Evolutionary conservation across 2,888 invertebrate species (phyloP).

Genomic region (Amphipoea lucens): DNA sequence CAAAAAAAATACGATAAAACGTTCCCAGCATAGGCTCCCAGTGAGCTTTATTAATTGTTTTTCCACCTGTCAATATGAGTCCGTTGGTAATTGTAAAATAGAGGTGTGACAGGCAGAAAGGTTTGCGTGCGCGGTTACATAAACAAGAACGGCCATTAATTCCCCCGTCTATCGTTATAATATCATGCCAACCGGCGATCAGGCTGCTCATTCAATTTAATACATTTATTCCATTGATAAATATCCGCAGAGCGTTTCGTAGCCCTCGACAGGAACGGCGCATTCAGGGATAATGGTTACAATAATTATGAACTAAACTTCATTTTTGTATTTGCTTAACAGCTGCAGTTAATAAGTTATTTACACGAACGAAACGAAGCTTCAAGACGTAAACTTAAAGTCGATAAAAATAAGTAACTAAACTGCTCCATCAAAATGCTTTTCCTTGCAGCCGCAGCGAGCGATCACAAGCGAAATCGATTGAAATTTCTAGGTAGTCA

Average conservation of each 20-base stretch:
- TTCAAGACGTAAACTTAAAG: conserved; percentile 7
- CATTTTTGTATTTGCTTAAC: neutral
- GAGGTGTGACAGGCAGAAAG: conserved; percentile 62
- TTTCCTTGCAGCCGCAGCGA: neutral
- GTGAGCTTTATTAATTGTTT: conserved; percentile 3
- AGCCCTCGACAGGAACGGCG: conserved; percentile 9
- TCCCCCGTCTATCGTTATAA: conserved; percentile 44
- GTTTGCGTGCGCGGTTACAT: conserved; percentile 60
- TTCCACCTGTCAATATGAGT: conserved; percentile 28
- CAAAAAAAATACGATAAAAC: neutral
- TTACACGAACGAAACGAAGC: conserved; percentile 1
- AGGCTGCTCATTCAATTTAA: conserved; percentile 56
- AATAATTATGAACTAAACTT: conserved; percentile 22
- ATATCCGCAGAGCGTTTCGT: conserved; percentile 30
- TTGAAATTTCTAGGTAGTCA: neutral
- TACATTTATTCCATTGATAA: conserved; percentile 58
- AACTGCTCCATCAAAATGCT: neutral
- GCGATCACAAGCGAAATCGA: neutral
- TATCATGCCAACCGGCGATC: conserved; percentile 62
- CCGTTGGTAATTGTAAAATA: conserved; percentile 42
- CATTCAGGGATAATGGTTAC: conserved; percentile 3
- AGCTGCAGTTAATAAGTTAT: neutral
- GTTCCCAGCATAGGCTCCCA: neutral
- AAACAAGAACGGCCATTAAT: conserved; percentile 52
- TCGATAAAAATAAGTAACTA: neutral